These are phyloP conservation scores for Loripinus fragilis DNA, from an alignment of 2,888 invertebrate genomes.

Conservation along the genomic window DNA sequence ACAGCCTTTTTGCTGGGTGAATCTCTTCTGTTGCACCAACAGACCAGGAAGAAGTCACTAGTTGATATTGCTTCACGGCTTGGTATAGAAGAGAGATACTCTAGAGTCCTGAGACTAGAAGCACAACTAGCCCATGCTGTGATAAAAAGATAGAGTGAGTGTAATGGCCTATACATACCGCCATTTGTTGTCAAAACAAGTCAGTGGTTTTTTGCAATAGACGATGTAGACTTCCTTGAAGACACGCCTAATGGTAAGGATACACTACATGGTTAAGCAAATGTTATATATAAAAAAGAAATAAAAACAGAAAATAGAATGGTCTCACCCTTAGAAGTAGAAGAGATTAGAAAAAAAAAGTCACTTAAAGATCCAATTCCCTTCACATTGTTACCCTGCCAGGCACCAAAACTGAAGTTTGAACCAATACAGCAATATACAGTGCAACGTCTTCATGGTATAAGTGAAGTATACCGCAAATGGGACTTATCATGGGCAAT, in stretches of 20 bases:
- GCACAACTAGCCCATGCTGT: slow-evolving; percentile 4
- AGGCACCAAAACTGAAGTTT: neutral
- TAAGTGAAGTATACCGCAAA: slow-evolving; percentile 11
- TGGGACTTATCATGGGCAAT: slow-evolving; percentile 10
- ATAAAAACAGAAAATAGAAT: neutral
- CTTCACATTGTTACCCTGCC: neutral
- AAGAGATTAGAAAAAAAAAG: neutral
- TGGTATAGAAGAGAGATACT: slow-evolving; percentile 1
- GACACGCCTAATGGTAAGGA: slow-evolving; percentile 10
- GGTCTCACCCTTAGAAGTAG: neutral
- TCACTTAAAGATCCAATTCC: slow-evolving; percentile 1
- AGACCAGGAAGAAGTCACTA: slow-evolving; percentile 1
- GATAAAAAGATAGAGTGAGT: neutral
- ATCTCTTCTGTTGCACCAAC: slow-evolving; percentile 2
- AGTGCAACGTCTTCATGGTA: neutral
- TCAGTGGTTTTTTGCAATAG: slow-evolving; percentile 14
- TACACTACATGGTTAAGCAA: neutral
- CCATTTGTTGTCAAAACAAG: slow-evolving; percentile 18
- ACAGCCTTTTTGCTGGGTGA: slow-evolving; percentile 7
- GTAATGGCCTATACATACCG: slow-evolving; percentile 7
- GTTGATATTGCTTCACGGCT: slow-evolving; percentile 1
- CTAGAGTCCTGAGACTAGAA: neutral
- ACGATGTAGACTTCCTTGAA: slow-evolving; percentile 10
- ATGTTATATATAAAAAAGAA: slow-evolving; percentile 5
- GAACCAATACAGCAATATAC: neutral